Conservation (phyloP, 2,888 invertebrate genomes). For the Marronus borbonicus region DNA sequence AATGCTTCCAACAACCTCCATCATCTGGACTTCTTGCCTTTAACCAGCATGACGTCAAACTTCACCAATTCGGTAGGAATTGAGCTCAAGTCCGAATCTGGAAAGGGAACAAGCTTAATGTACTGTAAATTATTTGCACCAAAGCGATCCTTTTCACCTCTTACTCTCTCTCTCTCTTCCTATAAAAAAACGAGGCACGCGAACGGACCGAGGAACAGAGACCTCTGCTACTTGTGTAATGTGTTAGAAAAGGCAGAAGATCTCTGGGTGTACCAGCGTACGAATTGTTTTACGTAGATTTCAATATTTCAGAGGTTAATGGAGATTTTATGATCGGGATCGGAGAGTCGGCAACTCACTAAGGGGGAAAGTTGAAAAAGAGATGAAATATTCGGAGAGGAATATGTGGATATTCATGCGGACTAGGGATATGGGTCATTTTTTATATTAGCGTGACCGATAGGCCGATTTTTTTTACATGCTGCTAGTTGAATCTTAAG, state of each 20-base stretch:
- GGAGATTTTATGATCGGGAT: slow-evolving; percentile 44
- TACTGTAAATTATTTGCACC: slow-evolving; percentile 45
- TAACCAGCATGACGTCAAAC: background rate
- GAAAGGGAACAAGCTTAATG: slow-evolving; percentile 41
- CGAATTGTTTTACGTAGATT: slow-evolving; percentile 50
- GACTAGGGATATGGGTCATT: background rate
- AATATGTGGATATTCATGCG: background rate
- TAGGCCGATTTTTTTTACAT: background rate
- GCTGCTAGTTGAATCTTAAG: too few relatives aligned
- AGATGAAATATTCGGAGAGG: background rate
- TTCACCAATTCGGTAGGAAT: background rate
- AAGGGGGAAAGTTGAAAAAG: slow-evolving; percentile 26
- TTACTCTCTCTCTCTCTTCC: too few relatives aligned
- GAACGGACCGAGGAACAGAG: background rate
- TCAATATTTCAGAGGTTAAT: slow-evolving; percentile 49
- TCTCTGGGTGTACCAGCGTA: background rate
- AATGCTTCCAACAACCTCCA: too few relatives aligned
- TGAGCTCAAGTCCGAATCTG: background rate
- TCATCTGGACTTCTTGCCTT: too few relatives aligned
- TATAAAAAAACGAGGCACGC: background rate
- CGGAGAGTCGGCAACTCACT: slow-evolving; percentile 9
- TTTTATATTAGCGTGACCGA: background rate
- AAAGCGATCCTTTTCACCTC: slow-evolving; percentile 2
- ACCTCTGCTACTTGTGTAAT: background rate
- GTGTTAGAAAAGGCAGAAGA: too few relatives aligned